Percentiles rank a stretch among this genome's conserved stretches.
Conservation (phyloP, 1,140 invertebrate genomes). For the Prorops nasuta region DNA sequence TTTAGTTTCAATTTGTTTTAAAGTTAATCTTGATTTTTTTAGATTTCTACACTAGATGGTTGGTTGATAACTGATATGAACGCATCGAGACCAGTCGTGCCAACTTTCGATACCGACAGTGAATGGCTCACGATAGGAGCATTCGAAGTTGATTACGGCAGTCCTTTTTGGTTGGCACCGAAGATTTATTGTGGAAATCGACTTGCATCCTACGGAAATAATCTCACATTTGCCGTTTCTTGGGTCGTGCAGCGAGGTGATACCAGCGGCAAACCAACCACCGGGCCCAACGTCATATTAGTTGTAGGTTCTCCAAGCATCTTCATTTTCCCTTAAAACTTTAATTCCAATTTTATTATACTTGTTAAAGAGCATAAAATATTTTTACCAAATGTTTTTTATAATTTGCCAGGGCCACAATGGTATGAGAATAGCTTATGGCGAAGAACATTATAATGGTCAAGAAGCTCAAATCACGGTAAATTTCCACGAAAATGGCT, state of each 20-base stretch:
- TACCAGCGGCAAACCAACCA: slow-evolving; percentile 81
- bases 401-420: slow-evolving; percentile 60
- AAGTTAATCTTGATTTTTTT: slow-evolving; percentile 16
- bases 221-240: slow-evolving; percentile 72
- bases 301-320: slow-evolving; percentile 61
- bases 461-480: slow-evolving; percentile 64
- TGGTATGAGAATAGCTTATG: slow-evolving; percentile 71
- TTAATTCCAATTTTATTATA: too few relatives aligned
- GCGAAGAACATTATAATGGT: slow-evolving; percentile 63
- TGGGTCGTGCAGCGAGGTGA: slow-evolving; percentile 88
- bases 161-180: slow-evolving; percentile 89
- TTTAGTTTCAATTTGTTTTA: neutral
- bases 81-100: slow-evolving; percentile 52
- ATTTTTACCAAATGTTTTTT: slow-evolving; percentile 5
- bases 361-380: too few relatives aligned
- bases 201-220: slow-evolving; percentile 81
- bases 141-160: slow-evolving; percentile 69
- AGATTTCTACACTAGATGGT: slow-evolving; percentile 62
- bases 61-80: slow-evolving; percentile 68
- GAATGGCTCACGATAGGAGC: slow-evolving; percentile 62
- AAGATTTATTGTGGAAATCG: slow-evolving; percentile 71
- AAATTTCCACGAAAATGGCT: slow-evolving; percentile 67
- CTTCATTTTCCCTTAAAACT: too few relatives aligned
- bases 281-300: slow-evolving; percentile 82
- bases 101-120: slow-evolving; percentile 57